phyloP scores from a whole-genome alignment of 2,888 invertebrate genomes.

The Eudemis profundana region DNA sequence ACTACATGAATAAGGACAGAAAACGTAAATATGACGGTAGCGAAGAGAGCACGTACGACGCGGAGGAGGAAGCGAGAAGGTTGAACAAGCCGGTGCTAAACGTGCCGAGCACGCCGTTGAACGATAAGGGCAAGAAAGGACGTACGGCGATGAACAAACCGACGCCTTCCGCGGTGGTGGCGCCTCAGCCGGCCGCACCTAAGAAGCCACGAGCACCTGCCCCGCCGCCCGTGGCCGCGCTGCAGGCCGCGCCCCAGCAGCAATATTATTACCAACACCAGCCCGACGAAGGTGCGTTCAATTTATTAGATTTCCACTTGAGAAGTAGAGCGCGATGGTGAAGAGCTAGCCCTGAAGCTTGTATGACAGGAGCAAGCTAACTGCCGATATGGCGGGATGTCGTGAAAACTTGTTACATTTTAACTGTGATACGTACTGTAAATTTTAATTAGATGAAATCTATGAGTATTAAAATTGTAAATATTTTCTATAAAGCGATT shows the following conservation, averaged over 20 bases:
- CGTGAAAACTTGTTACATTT: conserved; percentile 85
- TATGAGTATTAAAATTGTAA: conserved; percentile 78
- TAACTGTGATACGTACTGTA: conserved; percentile 85
- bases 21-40: conserved; percentile 89
- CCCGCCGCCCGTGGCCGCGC: conserved; percentile 76
- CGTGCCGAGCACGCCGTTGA: conserved; percentile 80
- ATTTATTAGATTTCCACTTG: conserved; percentile 85
- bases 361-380: conserved; percentile 86
- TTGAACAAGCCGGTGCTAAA: conserved; percentile 81
- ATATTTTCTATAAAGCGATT: conserved; percentile 76
- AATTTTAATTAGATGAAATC: conserved; percentile 82
- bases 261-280: conserved; percentile 85
- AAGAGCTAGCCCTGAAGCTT: conserved; percentile 86
- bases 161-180: conserved; percentile 73
- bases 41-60: conserved; percentile 88
- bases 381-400: conserved; percentile 73
- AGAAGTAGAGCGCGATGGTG: conserved; percentile 86
- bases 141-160: conserved; percentile 68
- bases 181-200: conserved; percentile 78
- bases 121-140: conserved; percentile 79
- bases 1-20: conserved; percentile 90
- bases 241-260: conserved; percentile 79
- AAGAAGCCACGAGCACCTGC: conserved; percentile 79
- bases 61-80: conserved; percentile 81
- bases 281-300: conserved; percentile 86